Evolutionary conservation across 2,797 vertebrate species (phyloP).

Genomic region (Artibeus jamaicensis): DNA sequence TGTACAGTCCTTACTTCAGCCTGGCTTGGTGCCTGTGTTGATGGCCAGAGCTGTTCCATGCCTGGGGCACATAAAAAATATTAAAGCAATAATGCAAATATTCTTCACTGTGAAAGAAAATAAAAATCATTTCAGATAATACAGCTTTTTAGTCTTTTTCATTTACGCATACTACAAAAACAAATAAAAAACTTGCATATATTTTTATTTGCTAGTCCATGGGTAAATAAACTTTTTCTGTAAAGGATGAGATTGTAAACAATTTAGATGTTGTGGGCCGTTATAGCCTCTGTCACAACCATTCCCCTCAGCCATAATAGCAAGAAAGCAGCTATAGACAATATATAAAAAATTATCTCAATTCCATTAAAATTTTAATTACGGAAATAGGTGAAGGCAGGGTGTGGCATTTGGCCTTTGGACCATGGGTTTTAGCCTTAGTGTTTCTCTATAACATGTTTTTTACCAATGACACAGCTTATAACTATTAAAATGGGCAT

Average conservation of each 20-base stretch:
- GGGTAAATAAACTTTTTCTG: not conserved
- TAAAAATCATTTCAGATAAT: not conserved
- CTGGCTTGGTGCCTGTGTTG: not conserved
- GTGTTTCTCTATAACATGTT: not conserved
- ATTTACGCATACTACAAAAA: not conserved
- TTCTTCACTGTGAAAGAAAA: not conserved
- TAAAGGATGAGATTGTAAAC: not conserved
- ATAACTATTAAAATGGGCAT: not conserved
- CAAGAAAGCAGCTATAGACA: not conserved
- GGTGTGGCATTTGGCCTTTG: not conserved
- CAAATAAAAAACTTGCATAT: not conserved
- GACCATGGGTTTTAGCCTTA: not conserved
- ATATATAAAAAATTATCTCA: not conserved
- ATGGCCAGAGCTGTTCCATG: not conserved
- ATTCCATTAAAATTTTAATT: conserved; percentile 11
- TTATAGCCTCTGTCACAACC: not conserved
- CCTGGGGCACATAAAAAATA: not conserved
- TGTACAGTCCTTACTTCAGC: not conserved
- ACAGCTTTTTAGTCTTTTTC: not conserved
- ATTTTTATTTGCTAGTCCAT: not conserved
- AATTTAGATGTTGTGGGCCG: not conserved
- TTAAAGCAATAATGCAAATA: not conserved
- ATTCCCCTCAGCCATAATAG: not conserved
- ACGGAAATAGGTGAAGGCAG: not conserved
- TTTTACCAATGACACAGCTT: not conserved